Conservation (phyloP, 2,797 vertebrate species). For the Gymnoscopelus microlampas region DNA sequence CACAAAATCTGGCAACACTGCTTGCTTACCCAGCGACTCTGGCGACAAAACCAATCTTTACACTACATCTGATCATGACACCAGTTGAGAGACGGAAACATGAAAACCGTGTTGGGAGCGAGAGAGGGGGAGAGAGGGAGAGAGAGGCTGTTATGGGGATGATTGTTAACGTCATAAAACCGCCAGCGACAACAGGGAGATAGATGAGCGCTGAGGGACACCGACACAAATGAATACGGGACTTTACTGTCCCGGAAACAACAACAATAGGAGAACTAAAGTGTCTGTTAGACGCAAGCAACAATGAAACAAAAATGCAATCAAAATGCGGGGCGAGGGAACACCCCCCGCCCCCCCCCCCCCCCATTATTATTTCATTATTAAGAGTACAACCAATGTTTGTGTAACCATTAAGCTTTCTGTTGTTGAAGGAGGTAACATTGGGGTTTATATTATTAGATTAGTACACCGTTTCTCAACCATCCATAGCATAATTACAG, state of each 20-base stretch:
- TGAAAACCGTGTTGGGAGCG: constrained; percentile 49
- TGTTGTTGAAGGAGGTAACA: too few relatives aligned
- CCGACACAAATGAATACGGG: constrained; percentile 16
- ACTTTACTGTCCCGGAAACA: neutral
- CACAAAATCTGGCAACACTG: too few relatives aligned
- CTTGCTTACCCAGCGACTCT: constrained; percentile 21
- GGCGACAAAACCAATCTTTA: constrained; percentile 74
- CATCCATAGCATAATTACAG: constrained; percentile 45
- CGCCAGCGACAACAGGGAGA: constrained; percentile 28
- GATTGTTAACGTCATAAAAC: constrained; percentile 56
- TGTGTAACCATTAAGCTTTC: constrained; percentile 36
- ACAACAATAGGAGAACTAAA: too few relatives aligned
- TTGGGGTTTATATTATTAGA: constrained; percentile 39
- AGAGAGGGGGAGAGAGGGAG: constrained; percentile 6
- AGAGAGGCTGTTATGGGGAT: constrained; percentile 23
- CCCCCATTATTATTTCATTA: constrained; percentile 12
- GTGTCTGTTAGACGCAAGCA: too few relatives aligned
- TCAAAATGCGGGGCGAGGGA: too few relatives aligned
- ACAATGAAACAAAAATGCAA: too few relatives aligned
- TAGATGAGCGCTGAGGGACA: constrained; percentile 6
- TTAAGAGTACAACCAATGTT: constrained; percentile 32
- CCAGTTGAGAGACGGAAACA: constrained; percentile 72
- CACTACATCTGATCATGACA: constrained; percentile 70
- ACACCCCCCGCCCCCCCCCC: too few relatives aligned
- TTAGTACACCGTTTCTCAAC: neutral